A percentile compares a stretch with the other conserved stretches of the same genome.
Conservation (phyloP, 2,888 invertebrate genomes). For the Helobdella robusta region DNA sequence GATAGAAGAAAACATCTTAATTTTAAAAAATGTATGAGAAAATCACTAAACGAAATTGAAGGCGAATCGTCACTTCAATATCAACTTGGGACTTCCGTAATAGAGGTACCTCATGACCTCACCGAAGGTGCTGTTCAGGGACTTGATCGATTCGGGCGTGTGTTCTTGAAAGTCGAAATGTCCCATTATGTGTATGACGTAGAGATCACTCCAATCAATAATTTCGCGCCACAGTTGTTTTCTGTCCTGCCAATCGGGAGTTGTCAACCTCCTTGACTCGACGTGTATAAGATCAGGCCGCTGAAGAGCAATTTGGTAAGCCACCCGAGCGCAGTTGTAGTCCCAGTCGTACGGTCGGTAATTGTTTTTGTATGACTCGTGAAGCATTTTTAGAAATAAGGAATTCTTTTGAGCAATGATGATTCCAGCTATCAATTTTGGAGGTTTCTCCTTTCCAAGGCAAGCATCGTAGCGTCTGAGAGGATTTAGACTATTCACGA, state of each 20-base stretch:
- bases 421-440: slow-evolving; percentile 33
- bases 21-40: no score
- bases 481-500: slow-evolving; percentile 32
- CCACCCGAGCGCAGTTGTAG: slow-evolving; percentile 33
- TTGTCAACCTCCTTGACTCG: slow-evolving; percentile 30
- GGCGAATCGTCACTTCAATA: no score
- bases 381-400: slow-evolving; percentile 29
- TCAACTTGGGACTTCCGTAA: slow-evolving; percentile 29
- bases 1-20: no score
- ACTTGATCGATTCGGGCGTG: slow-evolving; percentile 30
- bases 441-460: slow-evolving; percentile 32
- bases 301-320: slow-evolving; percentile 31
- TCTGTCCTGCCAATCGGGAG: slow-evolving; percentile 32
- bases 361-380: slow-evolving; percentile 32
- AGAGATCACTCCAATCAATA: slow-evolving; percentile 32
- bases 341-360: slow-evolving; percentile 34
- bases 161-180: slow-evolving; percentile 28
- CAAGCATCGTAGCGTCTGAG: slow-evolving; percentile 31
- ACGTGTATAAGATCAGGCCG: slow-evolving; percentile 32
- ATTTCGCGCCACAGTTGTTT: slow-evolving; percentile 30
- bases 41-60: no score
- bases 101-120: slow-evolving; percentile 33
- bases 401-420: slow-evolving; percentile 31
- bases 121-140: slow-evolving; percentile 30
- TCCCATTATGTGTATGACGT: slow-evolving; percentile 32